These are phyloP conservation scores for Ovis aries DNA, from an alignment of 2,113 vertebrate species.

Conservation along the genomic window DNA sequence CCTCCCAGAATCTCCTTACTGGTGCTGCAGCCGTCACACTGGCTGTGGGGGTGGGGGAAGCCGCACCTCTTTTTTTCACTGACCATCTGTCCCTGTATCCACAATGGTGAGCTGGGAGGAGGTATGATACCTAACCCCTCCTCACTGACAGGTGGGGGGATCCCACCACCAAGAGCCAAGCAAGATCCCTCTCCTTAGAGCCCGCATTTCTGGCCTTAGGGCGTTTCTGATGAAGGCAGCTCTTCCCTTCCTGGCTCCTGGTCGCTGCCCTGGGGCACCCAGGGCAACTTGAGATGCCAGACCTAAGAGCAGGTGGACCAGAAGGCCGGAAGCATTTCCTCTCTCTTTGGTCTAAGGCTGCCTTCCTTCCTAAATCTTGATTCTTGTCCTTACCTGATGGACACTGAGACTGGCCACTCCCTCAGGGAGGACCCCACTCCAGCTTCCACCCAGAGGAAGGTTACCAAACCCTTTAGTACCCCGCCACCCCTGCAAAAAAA, in stretches of 20 bases:
- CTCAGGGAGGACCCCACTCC: neutral
- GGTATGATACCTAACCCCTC: neutral
- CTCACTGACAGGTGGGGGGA: neutral
- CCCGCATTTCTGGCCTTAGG: neutral
- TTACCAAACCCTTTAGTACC: neutral
- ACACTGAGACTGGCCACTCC: neutral
- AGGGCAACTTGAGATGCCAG: neutral
- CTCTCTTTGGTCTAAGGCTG: neutral
- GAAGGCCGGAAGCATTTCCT: neutral
- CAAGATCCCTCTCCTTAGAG: neutral
- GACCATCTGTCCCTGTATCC: neutral
- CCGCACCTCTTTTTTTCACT: neutral
- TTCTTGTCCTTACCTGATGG: neutral
- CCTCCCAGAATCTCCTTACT: neutral
- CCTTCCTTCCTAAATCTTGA: neutral
- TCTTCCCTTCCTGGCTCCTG: neutral
- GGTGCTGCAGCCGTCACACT: neutral
- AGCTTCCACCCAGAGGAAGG: neutral
- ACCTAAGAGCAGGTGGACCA: neutral
- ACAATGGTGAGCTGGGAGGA: neutral
- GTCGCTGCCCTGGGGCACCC: neutral
- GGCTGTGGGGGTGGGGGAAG: neutral
- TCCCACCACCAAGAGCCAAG: neutral
- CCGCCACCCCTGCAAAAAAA: neutral
- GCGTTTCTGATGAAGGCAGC: neutral